Percentiles rank a stretch among this genome's conserved stretches.
phyloP scores from a whole-genome alignment of 2,888 invertebrate genomes.

The Patella caerulea region DNA sequence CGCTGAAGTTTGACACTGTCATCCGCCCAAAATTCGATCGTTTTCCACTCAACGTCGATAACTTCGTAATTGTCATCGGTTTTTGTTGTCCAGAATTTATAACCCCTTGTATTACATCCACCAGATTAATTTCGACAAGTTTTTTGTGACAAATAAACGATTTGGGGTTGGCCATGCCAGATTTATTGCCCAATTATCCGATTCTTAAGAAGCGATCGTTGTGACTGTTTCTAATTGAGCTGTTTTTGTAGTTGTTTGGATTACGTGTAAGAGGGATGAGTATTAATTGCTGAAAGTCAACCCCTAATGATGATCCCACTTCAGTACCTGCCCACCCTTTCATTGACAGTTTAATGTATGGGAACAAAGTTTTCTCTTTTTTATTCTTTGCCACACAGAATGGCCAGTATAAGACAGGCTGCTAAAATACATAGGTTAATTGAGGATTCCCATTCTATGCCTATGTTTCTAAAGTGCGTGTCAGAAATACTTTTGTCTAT shows the following conservation, averaged over 20 bases:
- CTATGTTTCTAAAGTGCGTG: too few species aligned
- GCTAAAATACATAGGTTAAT: too few species aligned
- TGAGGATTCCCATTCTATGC: too few species aligned
- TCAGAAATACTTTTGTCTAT: too few species aligned
- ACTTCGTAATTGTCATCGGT: too few species aligned
- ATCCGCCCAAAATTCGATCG: neutral
- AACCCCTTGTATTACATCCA: neutral
- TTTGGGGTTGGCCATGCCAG: neutral
- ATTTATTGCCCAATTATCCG: slow-evolving; percentile 2
- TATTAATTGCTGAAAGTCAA: neutral
- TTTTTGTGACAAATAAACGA: neutral
- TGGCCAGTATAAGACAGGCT: too few species aligned
- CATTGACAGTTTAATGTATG: slow-evolving; percentile 4
- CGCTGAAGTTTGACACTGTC: slow-evolving; percentile 9
- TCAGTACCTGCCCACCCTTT: neutral
- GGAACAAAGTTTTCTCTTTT: neutral
- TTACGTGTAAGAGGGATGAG: neutral
- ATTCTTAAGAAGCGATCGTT: too few species aligned
- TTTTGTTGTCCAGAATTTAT: neutral
- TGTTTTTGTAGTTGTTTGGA: neutral
- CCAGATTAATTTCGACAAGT: neutral
- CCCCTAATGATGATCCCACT: neutral
- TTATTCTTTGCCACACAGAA: too few species aligned
- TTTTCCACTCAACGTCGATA: too few species aligned
- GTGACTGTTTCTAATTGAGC: neutral